Evolutionary conservation across 2,113 vertebrate genomes (phyloP).

Genomic region (Sapayoa aenigma): DNA sequence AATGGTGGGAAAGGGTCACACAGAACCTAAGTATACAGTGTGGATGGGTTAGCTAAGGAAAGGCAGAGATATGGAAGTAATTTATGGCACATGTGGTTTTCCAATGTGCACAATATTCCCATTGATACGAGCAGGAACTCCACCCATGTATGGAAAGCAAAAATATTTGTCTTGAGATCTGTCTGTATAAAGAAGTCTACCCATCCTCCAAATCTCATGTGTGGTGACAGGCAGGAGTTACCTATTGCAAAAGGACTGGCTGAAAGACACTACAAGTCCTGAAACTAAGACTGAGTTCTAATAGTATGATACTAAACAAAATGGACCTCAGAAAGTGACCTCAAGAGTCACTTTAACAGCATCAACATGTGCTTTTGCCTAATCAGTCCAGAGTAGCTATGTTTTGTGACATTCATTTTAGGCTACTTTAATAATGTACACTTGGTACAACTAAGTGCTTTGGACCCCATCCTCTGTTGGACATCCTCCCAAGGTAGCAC

Average conservation of each 20-base stretch:
- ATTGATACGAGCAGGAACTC: neutral
- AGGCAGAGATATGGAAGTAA: neutral
- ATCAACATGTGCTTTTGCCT: neutral
- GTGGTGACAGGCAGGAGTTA: neutral
- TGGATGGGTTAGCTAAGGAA: slow-evolving; percentile 28
- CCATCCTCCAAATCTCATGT: neutral
- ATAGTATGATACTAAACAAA: neutral
- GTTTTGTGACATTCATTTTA: neutral
- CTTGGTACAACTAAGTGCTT: neutral
- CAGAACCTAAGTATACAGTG: neutral
- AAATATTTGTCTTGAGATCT: slow-evolving; percentile 10
- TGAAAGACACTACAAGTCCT: neutral
- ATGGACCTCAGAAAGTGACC: neutral
- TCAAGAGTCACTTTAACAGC: neutral
- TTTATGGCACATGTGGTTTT: slow-evolving; percentile 29
- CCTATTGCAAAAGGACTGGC: neutral
- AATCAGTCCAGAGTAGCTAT: neutral
- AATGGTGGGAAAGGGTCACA: slow-evolving; percentile 15
- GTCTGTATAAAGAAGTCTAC: neutral
- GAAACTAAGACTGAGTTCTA: neutral
- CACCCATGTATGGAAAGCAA: neutral
- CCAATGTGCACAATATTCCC: neutral
- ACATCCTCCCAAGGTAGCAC: neutral
- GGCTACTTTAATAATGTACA: neutral
- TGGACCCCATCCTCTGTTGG: neutral